Base-by-base conservation (phyloP, 2,113 vertebrate genomes). In the Melanerpes formicivorus region DNA sequence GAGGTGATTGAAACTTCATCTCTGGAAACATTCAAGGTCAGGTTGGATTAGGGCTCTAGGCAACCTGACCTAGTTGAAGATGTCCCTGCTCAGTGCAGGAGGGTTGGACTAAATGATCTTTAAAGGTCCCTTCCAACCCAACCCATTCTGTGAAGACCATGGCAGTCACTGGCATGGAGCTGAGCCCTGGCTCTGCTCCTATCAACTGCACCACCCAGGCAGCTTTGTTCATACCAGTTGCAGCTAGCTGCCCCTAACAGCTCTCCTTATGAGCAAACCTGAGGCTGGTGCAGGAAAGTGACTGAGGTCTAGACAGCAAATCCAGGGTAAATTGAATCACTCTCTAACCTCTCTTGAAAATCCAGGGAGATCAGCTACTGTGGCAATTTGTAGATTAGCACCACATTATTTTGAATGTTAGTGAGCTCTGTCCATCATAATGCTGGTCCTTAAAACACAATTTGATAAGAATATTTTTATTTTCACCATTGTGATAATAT, bases 151-250 rank as follows among this genome's bases (percentile, higher is more conserved):
- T 32, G 30, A 9, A 10, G 44, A 2, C 25, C 0, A 0, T 13
- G 25, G 30, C 64, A 14, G 18, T 19, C 54, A 27, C 46, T 2
- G 1, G 52, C 44, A 37, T 0, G 0, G 60, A 83, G n/a, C 34
- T 23, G 40, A 14, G 37, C 4, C 6, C n/a, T 29, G 2, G 0
- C 70, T 70, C 29, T 11, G 14, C 42, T 74, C 32, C 76, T 34
- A 3, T 15, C 22, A 10, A 0, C 44, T 14, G 32, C 18, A 25
- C n/a, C 5, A 5, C 2, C 11, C 7, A 17, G 32, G 37, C 23
- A 58, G 44, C 26, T 62, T n/a, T 72, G 54, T 44, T 48, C 9
- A 5, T 10, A 19, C 23, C 1, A 2, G 29, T 9, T 3, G 11
- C 30, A 58, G 7, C 6, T 4, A 5, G 4, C 21, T 46, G 27